These are phyloP conservation scores for Lindbergichthys nudifrons DNA, from an alignment of 2,797 vertebrate species.

Conservation along the genomic window DNA sequence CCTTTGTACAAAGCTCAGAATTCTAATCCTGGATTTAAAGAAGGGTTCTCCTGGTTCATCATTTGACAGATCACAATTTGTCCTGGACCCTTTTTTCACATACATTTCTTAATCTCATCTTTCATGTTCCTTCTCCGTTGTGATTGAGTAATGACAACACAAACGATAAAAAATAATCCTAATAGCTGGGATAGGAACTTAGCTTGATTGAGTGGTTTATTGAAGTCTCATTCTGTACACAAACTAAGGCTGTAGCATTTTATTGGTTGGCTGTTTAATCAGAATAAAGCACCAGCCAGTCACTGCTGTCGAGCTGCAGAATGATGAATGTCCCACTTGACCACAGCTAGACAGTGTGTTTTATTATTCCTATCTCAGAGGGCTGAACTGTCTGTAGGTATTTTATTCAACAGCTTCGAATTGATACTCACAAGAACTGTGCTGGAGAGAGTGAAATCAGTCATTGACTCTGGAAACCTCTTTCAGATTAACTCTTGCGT, in stretches of 20 bases:
- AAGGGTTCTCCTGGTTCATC: not conserved
- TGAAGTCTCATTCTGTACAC: constrained; percentile 45
- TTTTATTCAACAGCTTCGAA: constrained; percentile 48
- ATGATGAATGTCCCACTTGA: constrained; percentile 67
- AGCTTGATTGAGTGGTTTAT: constrained; percentile 33
- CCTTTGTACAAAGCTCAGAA: constrained; percentile 31
- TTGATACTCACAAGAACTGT: constrained; percentile 3
- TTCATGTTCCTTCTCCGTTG: constrained; percentile 2
- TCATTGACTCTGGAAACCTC: not conserved
- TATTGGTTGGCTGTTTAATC: constrained; percentile 64
- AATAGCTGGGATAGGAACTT: constrained; percentile 41
- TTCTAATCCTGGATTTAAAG: constrained; percentile 26
- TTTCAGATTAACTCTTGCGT: constrained; percentile 17
- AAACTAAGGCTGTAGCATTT: constrained; percentile 38
- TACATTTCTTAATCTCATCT: constrained; percentile 10
- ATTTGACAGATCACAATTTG: constrained; percentile 8
- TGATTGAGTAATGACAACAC: constrained; percentile 33
- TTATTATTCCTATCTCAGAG: constrained; percentile 56
- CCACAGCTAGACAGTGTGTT: constrained; percentile 54
- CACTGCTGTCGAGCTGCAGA: constrained; percentile 46
- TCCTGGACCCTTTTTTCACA: constrained; percentile 16
- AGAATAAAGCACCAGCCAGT: constrained; percentile 50
- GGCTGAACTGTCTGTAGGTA: constrained; percentile 41
- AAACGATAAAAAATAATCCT: constrained; percentile 35
- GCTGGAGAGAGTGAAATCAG: constrained; percentile 15